Base-by-base conservation (phyloP, 2,113 vertebrate species). In the Ammodytes marinus region DNA sequence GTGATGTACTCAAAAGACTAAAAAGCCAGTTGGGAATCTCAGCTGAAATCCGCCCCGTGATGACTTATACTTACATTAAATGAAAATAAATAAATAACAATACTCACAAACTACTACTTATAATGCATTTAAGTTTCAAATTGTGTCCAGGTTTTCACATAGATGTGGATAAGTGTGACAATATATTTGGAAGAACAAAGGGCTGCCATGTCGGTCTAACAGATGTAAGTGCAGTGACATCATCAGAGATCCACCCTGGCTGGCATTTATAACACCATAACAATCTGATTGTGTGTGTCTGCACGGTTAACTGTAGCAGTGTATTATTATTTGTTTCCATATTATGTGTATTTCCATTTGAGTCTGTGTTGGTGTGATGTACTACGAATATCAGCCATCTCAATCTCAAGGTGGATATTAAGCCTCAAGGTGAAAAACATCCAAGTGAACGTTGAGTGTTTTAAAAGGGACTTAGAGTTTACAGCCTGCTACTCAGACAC, bases 211-310 rank as follows among this genome's bases (percentile, higher is more conserved):
- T 64, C 5, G 8, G 14, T 54, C 47, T 27, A 50, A 63, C 15
- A 75, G 55, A 61, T 55, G 45, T 78, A 77, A 85, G 63, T 78
- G 80, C 66, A 46, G 47, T 88, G 50, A 90, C 75, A 70, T 88
- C 86, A 89, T 81, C 53, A 45, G 40, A 81, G 49, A 67, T 68
- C n/a, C 55, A 45, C 39, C 35, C 14, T 19, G 64, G 17, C n/a
- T 80, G 82, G 39, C 79, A 66, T 91, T 89, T 85, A 81, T 55
- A 67, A 50, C 40, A 1, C 68, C 19, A 49, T 84, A 74, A 78
- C 40, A 39, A n/a, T 81, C 52, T 12, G 1, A 19, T 42, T 60
- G 39, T 59, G 53, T 77, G 61, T 67, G 63, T 76, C 8, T 71
- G 19, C 1, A 35, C 3, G 35, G 17, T 47, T 58, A 37, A 54